Evolutionary conservation across 1,140 invertebrate species (phyloP).

Genomic region (Drosophila subpulchrella): DNA sequence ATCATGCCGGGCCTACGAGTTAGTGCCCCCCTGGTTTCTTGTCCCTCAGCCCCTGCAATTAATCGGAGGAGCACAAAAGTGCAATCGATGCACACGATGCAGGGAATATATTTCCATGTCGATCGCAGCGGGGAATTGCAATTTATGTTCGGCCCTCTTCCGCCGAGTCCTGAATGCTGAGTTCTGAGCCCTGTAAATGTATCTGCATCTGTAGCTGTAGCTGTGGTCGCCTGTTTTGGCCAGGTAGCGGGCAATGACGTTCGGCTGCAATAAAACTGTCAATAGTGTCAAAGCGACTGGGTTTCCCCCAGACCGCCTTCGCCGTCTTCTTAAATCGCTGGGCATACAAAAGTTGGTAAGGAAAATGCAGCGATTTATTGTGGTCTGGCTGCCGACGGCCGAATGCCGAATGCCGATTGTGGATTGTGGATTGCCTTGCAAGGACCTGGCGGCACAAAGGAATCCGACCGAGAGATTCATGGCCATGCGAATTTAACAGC

Average conservation of each 20-base stretch:
- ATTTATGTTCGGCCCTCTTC: constrained; percentile 33
- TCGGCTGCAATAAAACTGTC: constrained; percentile 58
- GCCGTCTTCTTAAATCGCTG: constrained; percentile 14
- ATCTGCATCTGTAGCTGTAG: not conserved
- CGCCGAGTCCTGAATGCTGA: not conserved
- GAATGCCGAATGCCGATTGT: constrained; percentile 5
- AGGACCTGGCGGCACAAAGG: constrained; percentile 43
- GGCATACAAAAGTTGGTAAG: constrained; percentile 41
- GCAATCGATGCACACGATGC: constrained; percentile 44
- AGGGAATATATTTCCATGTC: constrained; percentile 53
- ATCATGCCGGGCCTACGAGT: constrained; percentile 26
- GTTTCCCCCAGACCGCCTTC: constrained; percentile 2
- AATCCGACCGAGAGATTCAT: constrained; percentile 49
- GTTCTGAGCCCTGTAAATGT: not conserved
- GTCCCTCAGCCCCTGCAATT: constrained; percentile 8
- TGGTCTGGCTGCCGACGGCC: constrained; percentile 33
- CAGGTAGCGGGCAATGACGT: constrained; percentile 48
- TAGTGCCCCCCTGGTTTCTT: not conserved
- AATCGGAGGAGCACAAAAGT: constrained; percentile 41
- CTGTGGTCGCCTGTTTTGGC: constrained; percentile 14
- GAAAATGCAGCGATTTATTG: constrained; percentile 62
- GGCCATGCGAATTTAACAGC: constrained; percentile 53
- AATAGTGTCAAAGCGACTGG: constrained; percentile 49
- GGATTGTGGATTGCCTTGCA: constrained; percentile 42
- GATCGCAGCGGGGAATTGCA: constrained; percentile 44